Evolutionary conservation across 2,113 vertebrate genomes (phyloP).

Genomic region (Leptobrachium leishanense): DNA sequence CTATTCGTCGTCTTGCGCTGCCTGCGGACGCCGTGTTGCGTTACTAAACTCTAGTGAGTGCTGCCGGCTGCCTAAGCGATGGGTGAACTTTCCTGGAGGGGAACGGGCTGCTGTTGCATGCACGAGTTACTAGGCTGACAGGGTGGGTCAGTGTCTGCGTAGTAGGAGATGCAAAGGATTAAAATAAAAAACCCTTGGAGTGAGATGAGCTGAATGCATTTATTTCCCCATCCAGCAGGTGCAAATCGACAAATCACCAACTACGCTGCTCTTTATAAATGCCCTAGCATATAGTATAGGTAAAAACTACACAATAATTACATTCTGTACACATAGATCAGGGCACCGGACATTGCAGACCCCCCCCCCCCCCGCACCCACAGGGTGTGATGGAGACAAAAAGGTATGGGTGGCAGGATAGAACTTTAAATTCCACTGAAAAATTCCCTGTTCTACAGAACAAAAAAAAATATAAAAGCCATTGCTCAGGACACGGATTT

Average conservation of each 20-base stretch:
- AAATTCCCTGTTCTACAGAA: neutral
- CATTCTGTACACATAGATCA: neutral
- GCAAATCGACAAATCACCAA: neutral
- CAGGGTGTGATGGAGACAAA: neutral
- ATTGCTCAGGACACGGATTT: no score
- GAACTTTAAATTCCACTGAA: neutral
- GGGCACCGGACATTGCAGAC: no score
- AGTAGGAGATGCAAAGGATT: neutral
- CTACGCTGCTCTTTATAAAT: neutral
- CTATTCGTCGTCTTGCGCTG: neutral
- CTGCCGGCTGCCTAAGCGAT: neutral
- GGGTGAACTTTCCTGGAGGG: neutral
- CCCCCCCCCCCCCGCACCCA: neutral
- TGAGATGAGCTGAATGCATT: neutral
- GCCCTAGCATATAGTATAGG: neutral
- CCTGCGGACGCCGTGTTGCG: neutral
- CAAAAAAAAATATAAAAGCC: neutral
- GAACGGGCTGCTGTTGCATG: neutral
- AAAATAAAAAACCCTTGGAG: neutral
- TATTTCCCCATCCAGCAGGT: neutral
- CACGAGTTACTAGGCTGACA: neutral
- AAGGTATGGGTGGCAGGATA: neutral
- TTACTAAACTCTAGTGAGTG: neutral
- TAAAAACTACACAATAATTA: neutral
- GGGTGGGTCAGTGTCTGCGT: neutral